Conservation (phyloP, 2,888 invertebrate species). For the Phlogophora meticulosa region DNA sequence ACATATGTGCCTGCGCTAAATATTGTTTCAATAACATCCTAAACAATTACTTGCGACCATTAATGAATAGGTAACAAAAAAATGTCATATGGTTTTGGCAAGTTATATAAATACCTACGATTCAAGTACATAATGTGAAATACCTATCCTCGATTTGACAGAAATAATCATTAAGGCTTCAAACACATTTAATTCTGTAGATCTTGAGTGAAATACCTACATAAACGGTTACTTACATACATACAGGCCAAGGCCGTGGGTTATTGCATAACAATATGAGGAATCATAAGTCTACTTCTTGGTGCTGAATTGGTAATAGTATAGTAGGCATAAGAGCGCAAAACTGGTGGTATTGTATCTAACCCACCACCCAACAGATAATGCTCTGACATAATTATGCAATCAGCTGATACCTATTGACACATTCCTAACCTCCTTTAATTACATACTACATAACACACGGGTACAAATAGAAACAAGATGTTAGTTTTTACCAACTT, state of each 20-base stretch:
- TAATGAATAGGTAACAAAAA: background rate
- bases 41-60: background rate
- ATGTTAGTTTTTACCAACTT: conserved; percentile 73
- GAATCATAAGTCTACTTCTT: background rate
- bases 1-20: background rate
- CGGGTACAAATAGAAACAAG: conserved; percentile 30
- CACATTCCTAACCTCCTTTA: conserved; percentile 3
- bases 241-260: background rate
- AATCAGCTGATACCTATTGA: conserved; percentile 13
- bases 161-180: background rate
- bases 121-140: too few species aligned
- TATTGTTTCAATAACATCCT: background rate
- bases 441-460: background rate
- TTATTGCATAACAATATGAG: conserved; percentile 26
- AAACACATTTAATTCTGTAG: background rate
- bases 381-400: conserved; percentile 4
- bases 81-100: background rate
- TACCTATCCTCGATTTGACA: background rate
- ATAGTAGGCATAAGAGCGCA: background rate
- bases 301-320: too few species aligned
- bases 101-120: background rate
- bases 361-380: background rate
- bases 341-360: background rate
- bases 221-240: too few species aligned
- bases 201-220: background rate